Conservation (phyloP, 2,888 invertebrate genomes). For the Cephus nigrinus region DNA sequence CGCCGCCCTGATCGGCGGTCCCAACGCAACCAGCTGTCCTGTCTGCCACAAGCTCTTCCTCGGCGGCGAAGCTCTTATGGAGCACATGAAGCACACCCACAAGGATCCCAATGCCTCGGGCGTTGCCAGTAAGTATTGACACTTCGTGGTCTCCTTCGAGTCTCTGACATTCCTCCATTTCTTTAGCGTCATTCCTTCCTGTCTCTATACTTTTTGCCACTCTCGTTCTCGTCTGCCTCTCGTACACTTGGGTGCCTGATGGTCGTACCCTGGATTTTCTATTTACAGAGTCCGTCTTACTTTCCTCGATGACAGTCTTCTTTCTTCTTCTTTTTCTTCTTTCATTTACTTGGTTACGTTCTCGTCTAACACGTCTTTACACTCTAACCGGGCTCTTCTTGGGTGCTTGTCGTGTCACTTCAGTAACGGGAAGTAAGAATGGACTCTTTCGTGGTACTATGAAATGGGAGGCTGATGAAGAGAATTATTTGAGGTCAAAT, state of each 20-base stretch:
- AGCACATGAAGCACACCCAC: constrained; percentile 96
- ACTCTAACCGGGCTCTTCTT: not conserved
- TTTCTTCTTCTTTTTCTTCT: not conserved
- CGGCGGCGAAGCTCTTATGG: constrained; percentile 92
- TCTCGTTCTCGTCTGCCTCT: constrained; percentile 14
- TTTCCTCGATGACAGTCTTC: constrained; percentile 3
- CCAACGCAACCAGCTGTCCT: constrained; percentile 91
- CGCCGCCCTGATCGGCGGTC: constrained; percentile 91
- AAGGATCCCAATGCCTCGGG: constrained; percentile 92
- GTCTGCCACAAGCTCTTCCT: constrained; percentile 95
- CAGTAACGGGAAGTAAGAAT: not conserved
- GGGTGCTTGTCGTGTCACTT: not conserved
- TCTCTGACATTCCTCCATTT: constrained; percentile 10
- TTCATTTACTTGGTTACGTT: not conserved
- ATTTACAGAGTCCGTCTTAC: constrained; percentile 3
- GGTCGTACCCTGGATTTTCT: not conserved
- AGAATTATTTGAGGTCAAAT: not conserved
- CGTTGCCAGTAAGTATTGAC: constrained; percentile 84
- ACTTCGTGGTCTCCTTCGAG: not conserved
- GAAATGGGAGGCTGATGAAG: not conserved
- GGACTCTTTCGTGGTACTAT: not conserved
- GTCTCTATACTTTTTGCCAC: constrained; percentile 30
- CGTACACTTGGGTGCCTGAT: not conserved
- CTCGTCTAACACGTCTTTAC: not conserved
- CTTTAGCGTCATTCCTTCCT: constrained; percentile 9